phyloP scores from a whole-genome alignment of 64 coral and sea anemone genomes.

The Stichodactyla helianthus region DNA sequence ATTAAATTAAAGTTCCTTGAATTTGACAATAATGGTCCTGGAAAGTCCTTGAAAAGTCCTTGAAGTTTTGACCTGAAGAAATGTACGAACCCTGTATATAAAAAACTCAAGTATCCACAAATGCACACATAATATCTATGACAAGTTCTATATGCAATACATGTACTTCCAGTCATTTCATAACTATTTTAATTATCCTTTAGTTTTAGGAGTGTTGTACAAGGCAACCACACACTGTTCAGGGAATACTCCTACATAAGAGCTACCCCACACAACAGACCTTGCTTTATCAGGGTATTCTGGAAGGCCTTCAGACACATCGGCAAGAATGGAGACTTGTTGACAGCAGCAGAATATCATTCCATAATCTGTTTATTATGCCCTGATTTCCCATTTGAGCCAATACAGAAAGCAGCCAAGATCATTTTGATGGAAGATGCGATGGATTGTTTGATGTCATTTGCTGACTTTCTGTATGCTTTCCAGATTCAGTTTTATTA shows the following conservation, averaged over 20 bases:
- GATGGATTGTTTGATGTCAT: conserved; percentile 97
- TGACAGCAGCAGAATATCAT: conserved; percentile 86
- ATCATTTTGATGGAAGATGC: conserved; percentile 99
- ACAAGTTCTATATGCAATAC: no score
- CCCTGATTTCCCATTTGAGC: conserved; percentile 90
- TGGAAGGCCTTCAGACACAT: conserved; percentile 98
- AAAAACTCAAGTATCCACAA: no score
- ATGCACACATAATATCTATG: no score
- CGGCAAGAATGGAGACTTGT: conserved; percentile 89
- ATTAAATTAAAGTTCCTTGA: no score
- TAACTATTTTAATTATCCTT: not conserved
- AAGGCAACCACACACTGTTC: conserved; percentile 93
- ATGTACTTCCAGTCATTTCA: not conserved
- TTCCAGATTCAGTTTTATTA: conserved; percentile 97
- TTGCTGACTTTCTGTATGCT: conserved; percentile 92
- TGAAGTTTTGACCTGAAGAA: no score
- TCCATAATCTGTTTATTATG: conserved; percentile 79
- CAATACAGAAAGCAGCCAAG: conserved; percentile 88
- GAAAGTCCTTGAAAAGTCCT: no score
- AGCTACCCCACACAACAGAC: conserved; percentile 74
- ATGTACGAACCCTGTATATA: no score
- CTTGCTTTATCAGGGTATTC: conserved; percentile 85
- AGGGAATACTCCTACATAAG: conserved; percentile 75
- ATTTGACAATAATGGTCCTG: no score
- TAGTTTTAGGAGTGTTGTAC: conserved; percentile 84